phyloP scores from a whole-genome alignment of 2,797 vertebrate species.

The Sebastes hubbsi region DNA sequence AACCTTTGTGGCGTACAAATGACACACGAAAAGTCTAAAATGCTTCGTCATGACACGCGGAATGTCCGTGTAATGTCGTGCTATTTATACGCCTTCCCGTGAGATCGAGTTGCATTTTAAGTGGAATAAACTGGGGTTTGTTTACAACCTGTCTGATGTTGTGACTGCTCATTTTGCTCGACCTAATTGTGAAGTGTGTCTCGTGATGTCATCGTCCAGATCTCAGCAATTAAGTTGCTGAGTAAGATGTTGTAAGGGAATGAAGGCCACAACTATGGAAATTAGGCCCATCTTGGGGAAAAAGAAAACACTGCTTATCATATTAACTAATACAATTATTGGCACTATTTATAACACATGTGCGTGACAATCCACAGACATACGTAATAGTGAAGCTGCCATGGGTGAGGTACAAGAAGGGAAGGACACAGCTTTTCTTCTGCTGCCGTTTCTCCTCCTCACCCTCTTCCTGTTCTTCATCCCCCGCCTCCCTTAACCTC shows the following conservation, averaged over 20 bases:
- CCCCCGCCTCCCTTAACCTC: neutral
- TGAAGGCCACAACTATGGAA: neutral
- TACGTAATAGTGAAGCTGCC: neutral
- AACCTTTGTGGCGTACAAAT: too few relatives aligned
- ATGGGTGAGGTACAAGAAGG: neutral
- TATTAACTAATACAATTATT: neutral
- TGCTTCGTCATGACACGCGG: rapidly evolving
- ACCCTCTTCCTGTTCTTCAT: conserved; percentile 14
- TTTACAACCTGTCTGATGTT: neutral
- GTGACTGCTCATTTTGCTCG: neutral
- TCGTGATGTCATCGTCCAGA: neutral
- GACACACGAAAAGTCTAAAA: too few relatives aligned
- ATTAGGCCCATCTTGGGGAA: neutral
- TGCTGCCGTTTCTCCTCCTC: neutral
- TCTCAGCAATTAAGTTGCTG: neutral
- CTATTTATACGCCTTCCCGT: too few relatives aligned
- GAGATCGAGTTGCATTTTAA: neutral
- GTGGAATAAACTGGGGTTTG: neutral
- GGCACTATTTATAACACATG: neutral
- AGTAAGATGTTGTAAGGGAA: neutral
- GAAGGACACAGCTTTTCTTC: neutral
- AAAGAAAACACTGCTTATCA: neutral
- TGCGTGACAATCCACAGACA: neutral
- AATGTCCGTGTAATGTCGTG: too few relatives aligned
- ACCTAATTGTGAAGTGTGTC: neutral